Evolutionary conservation across 2,888 invertebrate genomes (phyloP).

Genomic region (Lepeophtheirus nordmannii): DNA sequence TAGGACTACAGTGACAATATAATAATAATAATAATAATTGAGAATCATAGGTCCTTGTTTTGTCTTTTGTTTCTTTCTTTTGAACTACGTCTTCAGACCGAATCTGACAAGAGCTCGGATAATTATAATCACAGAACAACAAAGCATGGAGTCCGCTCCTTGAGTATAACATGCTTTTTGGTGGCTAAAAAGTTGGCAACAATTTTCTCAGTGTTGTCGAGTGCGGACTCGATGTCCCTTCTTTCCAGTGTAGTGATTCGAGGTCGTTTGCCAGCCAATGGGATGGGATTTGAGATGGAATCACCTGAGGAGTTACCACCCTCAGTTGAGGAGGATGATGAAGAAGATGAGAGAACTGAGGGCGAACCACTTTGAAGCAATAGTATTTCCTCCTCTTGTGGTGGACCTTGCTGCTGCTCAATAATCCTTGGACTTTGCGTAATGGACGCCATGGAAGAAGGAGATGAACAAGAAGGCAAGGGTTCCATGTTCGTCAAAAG

Average conservation of each 20-base stretch:
- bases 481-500: background rate
- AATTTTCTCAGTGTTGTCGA: constrained; percentile 22
- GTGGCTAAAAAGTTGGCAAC: constrained; percentile 21
- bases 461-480: background rate
- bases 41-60: too few relatives aligned
- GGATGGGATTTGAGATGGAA: background rate
- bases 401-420: too few relatives aligned
- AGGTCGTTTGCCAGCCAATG: background rate
- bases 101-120: constrained; percentile 2
- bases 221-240: constrained; percentile 19
- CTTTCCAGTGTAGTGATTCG: constrained; percentile 18
- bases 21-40: too few relatives aligned
- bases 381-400: too few relatives aligned
- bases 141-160: constrained; percentile 12
- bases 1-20: too few relatives aligned
- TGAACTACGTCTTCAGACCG: background rate
- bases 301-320: background rate
- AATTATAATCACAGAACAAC: constrained; percentile 12
- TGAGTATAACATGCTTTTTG: constrained; percentile 17
- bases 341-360: too few relatives aligned
- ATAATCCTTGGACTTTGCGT: too few relatives aligned
- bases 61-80: too few relatives aligned
- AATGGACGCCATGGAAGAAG: background rate
- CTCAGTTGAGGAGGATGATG: background rate
- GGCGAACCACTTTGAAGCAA: too few relatives aligned